Evolutionary conservation across 2,888 invertebrate genomes (phyloP).

Genomic region (Norana najaformis): DNA sequence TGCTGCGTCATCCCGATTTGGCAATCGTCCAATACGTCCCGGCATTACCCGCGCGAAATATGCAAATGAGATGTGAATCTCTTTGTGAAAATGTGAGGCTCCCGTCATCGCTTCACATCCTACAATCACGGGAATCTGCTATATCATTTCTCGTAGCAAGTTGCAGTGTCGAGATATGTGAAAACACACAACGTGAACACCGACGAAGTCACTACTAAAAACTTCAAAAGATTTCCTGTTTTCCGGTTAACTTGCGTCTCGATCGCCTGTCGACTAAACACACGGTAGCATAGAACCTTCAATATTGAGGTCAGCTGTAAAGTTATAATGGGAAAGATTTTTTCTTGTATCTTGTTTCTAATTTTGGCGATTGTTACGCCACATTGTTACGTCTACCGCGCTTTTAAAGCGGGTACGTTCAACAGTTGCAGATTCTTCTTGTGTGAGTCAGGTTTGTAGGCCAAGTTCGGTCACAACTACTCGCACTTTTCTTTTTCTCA

Average conservation of each 20-base stretch:
- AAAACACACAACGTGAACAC: not conserved
- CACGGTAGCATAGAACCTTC: not conserved
- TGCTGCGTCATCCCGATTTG: not conserved
- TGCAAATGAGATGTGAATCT: constrained; percentile 25
- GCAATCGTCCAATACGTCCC: not conserved
- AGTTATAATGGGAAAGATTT: not conserved
- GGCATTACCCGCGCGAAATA: not conserved
- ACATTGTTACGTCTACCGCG: not conserved
- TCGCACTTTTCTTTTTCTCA: no score
- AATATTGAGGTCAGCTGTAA: not conserved
- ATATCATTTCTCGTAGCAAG: not conserved
- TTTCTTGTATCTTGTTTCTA: not conserved
- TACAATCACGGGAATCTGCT: not conserved
- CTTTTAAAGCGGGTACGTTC: not conserved
- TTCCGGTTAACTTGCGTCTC: not conserved
- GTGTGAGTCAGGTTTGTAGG: not conserved
- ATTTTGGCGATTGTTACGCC: not conserved
- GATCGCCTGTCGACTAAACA: not conserved
- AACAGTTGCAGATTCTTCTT: not conserved
- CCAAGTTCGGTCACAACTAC: no score
- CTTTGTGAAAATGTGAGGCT: constrained; percentile 16
- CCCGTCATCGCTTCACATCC: not conserved
- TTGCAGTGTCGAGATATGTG: not conserved
- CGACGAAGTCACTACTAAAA: not conserved
- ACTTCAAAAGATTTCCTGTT: not conserved